phyloP scores from a whole-genome alignment of 2,113 vertebrate genomes.

The Amazona guildingii region DNA sequence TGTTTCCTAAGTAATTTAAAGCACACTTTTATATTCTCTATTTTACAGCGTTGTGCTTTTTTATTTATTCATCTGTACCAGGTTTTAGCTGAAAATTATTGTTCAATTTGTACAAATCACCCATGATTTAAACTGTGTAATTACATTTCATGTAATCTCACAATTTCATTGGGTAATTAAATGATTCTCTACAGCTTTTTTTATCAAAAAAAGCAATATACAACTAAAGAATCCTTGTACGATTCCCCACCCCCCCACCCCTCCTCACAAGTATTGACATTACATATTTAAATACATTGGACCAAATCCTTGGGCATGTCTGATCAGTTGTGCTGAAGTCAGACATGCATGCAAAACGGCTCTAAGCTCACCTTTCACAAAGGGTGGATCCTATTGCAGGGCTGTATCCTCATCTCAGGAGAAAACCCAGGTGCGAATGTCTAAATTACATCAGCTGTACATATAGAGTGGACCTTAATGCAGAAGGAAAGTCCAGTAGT shows the following conservation, averaged over 20 bases:
- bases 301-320: not conserved
- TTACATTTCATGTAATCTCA: slow-evolving; percentile 68
- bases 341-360: not conserved
- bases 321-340: not conserved
- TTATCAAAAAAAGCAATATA: slow-evolving; percentile 60
- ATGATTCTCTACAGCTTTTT: slow-evolving; percentile 63
- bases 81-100: slow-evolving; percentile 62
- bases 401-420: not conserved
- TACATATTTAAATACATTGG: slow-evolving; percentile 58
- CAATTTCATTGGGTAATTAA: slow-evolving; percentile 57
- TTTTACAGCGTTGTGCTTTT: slow-evolving; percentile 72
- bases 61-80: slow-evolving; percentile 59
- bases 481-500: not conserved
- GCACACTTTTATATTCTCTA: slow-evolving; percentile 43
- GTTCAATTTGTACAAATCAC: slow-evolving; percentile 58
- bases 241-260: not conserved
- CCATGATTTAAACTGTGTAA: slow-evolving; percentile 55
- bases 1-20: slow-evolving; percentile 52
- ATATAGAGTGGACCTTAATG: not conserved
- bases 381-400: not conserved
- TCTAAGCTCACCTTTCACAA: not conserved
- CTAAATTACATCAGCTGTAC: not conserved
- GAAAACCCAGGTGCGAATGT: not conserved
- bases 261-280: slow-evolving; percentile 29
- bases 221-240: slow-evolving; percentile 56